phyloP scores from a whole-genome alignment of 2,113 vertebrate genomes.

The Anhinga anhinga region DNA sequence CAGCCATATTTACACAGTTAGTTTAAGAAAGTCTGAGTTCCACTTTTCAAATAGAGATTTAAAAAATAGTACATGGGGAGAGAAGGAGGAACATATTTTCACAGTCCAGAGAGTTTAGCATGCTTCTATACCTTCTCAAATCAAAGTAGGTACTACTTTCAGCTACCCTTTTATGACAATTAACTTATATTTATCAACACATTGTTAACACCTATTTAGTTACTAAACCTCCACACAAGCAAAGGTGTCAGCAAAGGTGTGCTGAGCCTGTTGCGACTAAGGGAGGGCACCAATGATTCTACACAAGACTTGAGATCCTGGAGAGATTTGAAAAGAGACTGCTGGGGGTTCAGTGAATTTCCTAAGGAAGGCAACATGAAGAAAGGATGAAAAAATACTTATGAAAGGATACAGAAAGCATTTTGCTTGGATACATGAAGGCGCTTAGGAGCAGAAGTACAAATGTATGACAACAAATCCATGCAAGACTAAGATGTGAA shows the following conservation, averaged over 20 bases:
- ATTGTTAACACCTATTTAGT: background rate
- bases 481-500: background rate
- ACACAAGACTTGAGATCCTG: background rate
- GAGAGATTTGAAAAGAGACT: background rate
- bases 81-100: background rate
- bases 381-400: background rate
- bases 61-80: rapidly evolving
- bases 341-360: background rate
- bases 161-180: background rate
- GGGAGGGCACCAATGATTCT: background rate
- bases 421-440: background rate
- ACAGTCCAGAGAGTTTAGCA: background rate
- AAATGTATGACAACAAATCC: background rate
- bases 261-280: background rate
- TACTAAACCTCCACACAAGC: background rate
- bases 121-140: background rate
- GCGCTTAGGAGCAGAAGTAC: background rate
- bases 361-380: background rate
- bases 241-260: background rate
- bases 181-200: background rate
- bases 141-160: background rate
- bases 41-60: background rate
- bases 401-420: background rate
- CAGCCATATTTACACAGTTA: background rate
- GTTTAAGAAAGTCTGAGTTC: background rate